These are phyloP conservation scores for Redunca redunca DNA, from an alignment of 2,113 vertebrate species.

Conservation along the genomic window DNA sequence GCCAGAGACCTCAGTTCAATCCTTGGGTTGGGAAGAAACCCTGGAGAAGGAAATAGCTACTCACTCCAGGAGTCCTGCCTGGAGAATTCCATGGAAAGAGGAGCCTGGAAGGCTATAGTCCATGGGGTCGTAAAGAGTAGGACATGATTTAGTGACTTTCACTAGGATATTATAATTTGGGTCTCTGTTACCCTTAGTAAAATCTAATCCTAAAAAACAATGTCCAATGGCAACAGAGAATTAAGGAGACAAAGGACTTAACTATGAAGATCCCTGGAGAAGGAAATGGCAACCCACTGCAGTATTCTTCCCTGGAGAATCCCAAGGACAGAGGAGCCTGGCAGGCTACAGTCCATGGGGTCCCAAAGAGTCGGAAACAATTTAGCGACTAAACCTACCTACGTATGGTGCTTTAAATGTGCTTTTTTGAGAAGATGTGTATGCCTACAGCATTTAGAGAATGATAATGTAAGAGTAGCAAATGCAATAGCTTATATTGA, in stretches of 20 bases:
- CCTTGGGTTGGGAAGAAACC: background rate
- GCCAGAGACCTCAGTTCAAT: background rate
- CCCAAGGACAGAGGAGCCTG: background rate
- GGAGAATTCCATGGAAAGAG: background rate
- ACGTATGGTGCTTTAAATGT: background rate
- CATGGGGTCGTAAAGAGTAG: background rate
- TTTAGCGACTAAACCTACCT: background rate
- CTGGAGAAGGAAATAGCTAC: background rate
- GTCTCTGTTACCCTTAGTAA: background rate
- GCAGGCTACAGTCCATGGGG: background rate
- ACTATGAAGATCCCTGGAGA: background rate
- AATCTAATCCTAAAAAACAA: background rate
- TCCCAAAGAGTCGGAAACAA: background rate
- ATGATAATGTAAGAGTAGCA: background rate
- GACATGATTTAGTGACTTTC: background rate
- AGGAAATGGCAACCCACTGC: background rate
- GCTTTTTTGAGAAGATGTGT: background rate
- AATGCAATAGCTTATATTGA: background rate
- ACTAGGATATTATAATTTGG: background rate
- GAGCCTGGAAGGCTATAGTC: background rate
- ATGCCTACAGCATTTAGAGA: background rate
- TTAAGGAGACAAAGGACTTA: background rate
- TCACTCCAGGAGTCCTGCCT: background rate
- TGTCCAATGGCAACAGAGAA: background rate
- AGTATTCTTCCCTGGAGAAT: background rate